A percentile compares a stretch with the other conserved stretches of the same genome.
These are phyloP conservation scores for Dolichoris vasculosae DNA, from an alignment of 1,140 invertebrate genomes.

Conservation along the genomic window DNA sequence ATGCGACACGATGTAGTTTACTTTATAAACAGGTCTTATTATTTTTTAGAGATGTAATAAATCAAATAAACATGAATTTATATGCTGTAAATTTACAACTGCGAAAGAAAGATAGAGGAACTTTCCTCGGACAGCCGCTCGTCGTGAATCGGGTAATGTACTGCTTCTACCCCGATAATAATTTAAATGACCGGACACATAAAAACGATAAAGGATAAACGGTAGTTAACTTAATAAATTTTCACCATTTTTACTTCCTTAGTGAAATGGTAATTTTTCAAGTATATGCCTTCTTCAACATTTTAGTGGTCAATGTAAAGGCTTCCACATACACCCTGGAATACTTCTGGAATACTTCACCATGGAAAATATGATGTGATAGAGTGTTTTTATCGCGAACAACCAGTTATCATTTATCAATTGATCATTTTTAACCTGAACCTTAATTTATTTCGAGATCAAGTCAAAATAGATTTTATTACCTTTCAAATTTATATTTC, in stretches of 20 bases:
- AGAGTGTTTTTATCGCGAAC: neutral
- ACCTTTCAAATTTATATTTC: neutral
- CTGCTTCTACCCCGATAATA: conserved; percentile 44
- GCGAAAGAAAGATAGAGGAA: conserved; percentile 8
- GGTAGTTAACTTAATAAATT: conserved; percentile 46
- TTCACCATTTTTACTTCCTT: conserved; percentile 6
- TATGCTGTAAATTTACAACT: conserved; percentile 52
- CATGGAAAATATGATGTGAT: neutral
- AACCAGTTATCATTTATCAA: conserved; percentile 40
- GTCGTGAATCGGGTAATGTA: conserved; percentile 50
- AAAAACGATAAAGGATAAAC: conserved; percentile 44
- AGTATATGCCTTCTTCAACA: neutral
- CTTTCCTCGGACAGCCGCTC: neutral
- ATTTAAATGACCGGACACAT: conserved; percentile 43
- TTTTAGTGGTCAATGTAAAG: too few species aligned
- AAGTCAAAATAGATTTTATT: neutral
- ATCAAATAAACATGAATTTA: conserved; percentile 55
- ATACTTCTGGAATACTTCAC: too few species aligned
- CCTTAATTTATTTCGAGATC: conserved; percentile 14
- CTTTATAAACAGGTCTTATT: conserved; percentile 63
- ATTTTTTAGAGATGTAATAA: conserved; percentile 60
- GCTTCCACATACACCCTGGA: too few species aligned
- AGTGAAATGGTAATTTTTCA: conserved; percentile 1
- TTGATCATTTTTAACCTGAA: neutral
- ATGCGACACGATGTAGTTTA: conserved; percentile 55